Evolutionary conservation across 1,140 invertebrate genomes (phyloP).

Genomic region (Melitaea cinxia): DNA sequence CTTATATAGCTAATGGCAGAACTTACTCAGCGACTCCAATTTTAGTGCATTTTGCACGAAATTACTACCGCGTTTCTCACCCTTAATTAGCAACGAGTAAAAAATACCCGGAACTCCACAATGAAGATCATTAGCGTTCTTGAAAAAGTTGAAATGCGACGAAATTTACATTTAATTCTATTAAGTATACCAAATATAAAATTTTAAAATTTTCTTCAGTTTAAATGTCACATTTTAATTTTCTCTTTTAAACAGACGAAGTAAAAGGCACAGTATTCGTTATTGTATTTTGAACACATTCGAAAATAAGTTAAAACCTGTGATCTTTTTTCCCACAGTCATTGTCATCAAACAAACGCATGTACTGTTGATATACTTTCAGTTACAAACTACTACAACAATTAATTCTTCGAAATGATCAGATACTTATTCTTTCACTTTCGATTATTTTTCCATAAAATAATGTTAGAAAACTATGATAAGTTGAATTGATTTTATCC

Average conservation of each 20-base stretch:
- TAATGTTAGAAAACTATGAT: no score
- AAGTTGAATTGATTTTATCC: no score
- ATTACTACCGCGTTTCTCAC: constrained; percentile 10
- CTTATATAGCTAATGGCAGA: constrained; percentile 6
- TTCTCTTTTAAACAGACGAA: neutral
- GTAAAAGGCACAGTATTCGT: neutral
- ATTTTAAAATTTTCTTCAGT: neutral
- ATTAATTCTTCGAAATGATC: neutral
- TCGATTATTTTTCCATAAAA: no score
- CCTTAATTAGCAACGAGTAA: constrained; percentile 17
- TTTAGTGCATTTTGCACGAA: constrained; percentile 5
- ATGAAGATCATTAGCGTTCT: constrained; percentile 23
- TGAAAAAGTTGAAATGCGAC: constrained; percentile 41
- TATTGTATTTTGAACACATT: neutral
- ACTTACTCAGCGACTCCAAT: neutral
- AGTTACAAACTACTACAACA: neutral
- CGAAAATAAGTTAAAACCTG: no score
- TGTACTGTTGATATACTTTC: neutral
- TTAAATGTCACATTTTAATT: neutral
- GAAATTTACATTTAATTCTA: constrained; percentile 51
- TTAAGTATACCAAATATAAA: constrained; percentile 28
- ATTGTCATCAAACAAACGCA: neutral
- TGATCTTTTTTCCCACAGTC: neutral
- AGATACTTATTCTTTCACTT: no score
- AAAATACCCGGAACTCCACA: constrained; percentile 22